Base-by-base conservation (phyloP, 2,113 vertebrate genomes). In the Antigone vipio region DNA sequence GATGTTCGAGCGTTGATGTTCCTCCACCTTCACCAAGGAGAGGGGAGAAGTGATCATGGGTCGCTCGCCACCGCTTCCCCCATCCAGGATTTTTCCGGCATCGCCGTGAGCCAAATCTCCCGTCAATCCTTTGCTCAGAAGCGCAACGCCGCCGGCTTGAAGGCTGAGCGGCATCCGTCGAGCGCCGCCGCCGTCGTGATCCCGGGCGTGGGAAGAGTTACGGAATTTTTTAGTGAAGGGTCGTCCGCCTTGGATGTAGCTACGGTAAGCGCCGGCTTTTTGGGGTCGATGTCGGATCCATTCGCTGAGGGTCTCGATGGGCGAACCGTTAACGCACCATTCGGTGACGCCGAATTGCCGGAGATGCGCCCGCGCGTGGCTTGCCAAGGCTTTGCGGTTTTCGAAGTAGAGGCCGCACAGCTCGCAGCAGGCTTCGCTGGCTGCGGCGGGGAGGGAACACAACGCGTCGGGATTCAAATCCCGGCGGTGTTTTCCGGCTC, bases 281-380 rank as follows among this genome's bases (percentile, higher is more conserved):
- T 99, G 99, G 2, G 99, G 99, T 14, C 99, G 97, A 95, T 99
- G 99, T 62, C 99, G 99, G 96, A 99, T 99, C 99, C 99, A 99
- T 66, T 99, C 99, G n/a, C 99, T 99, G 35, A 99, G 98, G 1
- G 99, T 99, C 98, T 99, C 99, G 11, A 99, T 99, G n/a, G 99
- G 99, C 1, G 99, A 99, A 23, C 99, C 99, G 15, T 99, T 99
- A 9, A 99, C 99, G 19, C 99, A 99, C 99, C 99, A 99, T 83
- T 99, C 99, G 0, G 99, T 99, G 97, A 99, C 99, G 0, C 99
- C 99, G 14, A 99, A 99, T 91, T 99, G 99, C n/a, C 99, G 97
- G 75, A 99, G 98, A 93, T 99, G 99, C 0, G 99, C 99, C 20
- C 99, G 98, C 1, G 99, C 99, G 7, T 99, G 99, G 98, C 99